These are phyloP conservation scores for Hippopotamyrus pictus DNA, from an alignment of 2,797 vertebrate species.

Conservation along the genomic window DNA sequence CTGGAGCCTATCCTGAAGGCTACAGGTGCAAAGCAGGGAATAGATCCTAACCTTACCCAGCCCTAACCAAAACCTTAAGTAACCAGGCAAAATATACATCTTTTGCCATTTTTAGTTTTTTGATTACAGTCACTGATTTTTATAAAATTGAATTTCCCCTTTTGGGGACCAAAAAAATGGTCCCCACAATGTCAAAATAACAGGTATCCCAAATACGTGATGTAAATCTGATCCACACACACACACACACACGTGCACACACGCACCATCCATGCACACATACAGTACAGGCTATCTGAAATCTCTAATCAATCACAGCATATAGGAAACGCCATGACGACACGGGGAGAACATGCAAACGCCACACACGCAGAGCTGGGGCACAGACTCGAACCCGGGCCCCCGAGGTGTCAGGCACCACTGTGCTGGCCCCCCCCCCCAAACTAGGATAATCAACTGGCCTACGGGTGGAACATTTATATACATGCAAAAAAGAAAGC, in stretches of 20 bases:
- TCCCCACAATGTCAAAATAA: not conserved
- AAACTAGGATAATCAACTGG: not conserved
- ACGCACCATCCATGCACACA: not conserved
- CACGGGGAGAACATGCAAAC: not conserved
- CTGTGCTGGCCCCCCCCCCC: not conserved
- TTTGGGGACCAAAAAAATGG: not conserved
- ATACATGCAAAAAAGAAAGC: not conserved
- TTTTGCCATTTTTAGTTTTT: not conserved
- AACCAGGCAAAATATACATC: not conserved
- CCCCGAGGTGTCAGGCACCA: not conserved
- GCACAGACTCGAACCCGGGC: not conserved
- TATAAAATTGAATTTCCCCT: not conserved
- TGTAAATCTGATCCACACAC: not conserved
- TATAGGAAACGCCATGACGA: not conserved
- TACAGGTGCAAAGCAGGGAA: not conserved
- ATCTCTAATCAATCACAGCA: not conserved
- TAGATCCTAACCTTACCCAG: not conserved
- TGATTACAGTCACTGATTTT: not conserved
- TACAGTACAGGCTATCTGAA: not conserved
- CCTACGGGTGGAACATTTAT: not conserved
- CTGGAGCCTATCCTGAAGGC: not conserved
- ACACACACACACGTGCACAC: not conserved
- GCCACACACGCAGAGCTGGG: not conserved
- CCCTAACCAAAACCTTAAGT: not conserved
- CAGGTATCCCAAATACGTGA: not conserved